Base-by-base conservation (phyloP, 2,113 vertebrate species). In the Amphiprion percula region DNA sequence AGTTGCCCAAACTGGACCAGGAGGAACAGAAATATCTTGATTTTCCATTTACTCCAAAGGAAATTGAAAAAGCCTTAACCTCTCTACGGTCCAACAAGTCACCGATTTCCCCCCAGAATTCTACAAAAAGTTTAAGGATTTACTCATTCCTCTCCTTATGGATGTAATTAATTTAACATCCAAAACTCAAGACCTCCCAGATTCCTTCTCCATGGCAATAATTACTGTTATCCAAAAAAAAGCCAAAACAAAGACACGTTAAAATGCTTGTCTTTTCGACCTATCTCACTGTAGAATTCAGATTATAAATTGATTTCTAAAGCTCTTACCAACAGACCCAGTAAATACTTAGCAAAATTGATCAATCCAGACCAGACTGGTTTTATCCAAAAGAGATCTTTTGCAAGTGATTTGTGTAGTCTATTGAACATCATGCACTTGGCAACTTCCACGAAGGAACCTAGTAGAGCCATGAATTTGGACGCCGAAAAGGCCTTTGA, bases 81-180 rank as follows among this genome's bases (percentile, higher is more conserved):
- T 63, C 75, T 33, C 10, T 63, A 24, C 50, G 63, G 19, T 3
- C 75, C 3, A 55, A 58, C 4, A 49, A 70, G 56, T 78, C 59
- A 10, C 76, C 59, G 66, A 66, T 1, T 69, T 70, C 8, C 64
- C 74, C 0, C 56, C 65, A 0, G 74, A 68, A 61, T 77, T 68
- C 24, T 61, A 77, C 4, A 61, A 10, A 4, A 49, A 78, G 19
- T 78, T 78, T 37, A 78, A 47, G 6, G 68, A 71, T 28, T 15
- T 79, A 24, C 39, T 78, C 12, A 2, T 24, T 3, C 66, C 49
- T 0, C 49, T 70, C 10, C 5, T 69, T 1, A 69, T 55, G 66
- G 59, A 47, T 7, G 50, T 70, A 0, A 46, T 78, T 0, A 63
- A 70, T 5, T 16, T 78, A 2, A 49, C 37, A 0, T 53, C 56